phyloP scores from a whole-genome alignment of 2,113 vertebrate genomes.

The Columbina picui region DNA sequence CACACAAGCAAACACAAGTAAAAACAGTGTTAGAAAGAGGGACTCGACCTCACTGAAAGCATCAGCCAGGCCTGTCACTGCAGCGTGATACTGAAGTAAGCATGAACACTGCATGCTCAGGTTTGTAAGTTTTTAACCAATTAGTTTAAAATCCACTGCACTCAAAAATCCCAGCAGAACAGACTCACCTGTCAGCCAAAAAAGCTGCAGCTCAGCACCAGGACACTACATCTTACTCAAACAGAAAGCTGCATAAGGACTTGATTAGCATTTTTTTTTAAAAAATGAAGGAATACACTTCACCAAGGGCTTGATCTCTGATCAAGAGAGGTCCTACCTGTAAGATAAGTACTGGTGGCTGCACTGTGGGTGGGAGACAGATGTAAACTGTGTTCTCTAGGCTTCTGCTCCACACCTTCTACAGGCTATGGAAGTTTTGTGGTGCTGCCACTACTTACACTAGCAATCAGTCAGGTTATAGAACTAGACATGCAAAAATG shows the following conservation, averaged over 20 bases:
- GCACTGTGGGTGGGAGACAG: not conserved
- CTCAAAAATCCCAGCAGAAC: not conserved
- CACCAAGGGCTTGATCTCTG: not conserved
- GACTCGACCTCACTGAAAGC: not conserved
- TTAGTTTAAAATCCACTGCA: not conserved
- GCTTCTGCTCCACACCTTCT: not conserved
- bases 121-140: not conserved
- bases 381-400: not conserved
- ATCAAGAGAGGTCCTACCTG: not conserved
- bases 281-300: not conserved
- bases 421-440: not conserved
- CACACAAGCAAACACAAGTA: not conserved
- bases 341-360: not conserved
- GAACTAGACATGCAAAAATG: not conserved
- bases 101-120: rapidly evolving
- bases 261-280: not conserved
- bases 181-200: not conserved
- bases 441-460: not conserved
- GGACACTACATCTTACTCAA: not conserved
- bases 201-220: not conserved
- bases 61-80: not conserved
- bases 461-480: not conserved
- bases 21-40: not conserved
- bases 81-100: not conserved
- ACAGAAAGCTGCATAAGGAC: not conserved